Conservation (phyloP, 2,113 vertebrate genomes). For the Anhinga anhinga region DNA sequence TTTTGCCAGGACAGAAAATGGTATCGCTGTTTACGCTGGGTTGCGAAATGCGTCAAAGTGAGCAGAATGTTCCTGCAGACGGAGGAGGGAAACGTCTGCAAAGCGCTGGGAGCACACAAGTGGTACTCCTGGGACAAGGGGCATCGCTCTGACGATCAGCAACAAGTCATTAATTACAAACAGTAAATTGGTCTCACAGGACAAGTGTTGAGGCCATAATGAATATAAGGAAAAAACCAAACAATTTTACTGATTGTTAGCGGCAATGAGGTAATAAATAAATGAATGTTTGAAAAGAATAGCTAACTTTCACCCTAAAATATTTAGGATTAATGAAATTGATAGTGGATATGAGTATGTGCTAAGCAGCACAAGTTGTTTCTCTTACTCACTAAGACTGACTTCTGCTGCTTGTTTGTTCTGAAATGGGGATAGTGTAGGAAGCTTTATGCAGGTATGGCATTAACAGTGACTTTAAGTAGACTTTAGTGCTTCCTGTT, state of each 20-base stretch:
- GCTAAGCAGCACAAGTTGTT: background rate
- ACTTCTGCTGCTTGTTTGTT: background rate
- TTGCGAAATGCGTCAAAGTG: background rate
- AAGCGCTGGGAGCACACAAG: background rate
- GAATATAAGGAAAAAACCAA: background rate
- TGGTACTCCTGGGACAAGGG: background rate
- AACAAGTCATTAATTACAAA: background rate
- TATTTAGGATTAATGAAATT: background rate
- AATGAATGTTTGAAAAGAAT: background rate
- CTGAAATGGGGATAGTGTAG: background rate
- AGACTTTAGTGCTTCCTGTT: background rate
- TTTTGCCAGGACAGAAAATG: background rate
- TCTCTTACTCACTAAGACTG: background rate
- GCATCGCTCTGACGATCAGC: background rate
- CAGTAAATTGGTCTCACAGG: background rate
- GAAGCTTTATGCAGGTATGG: background rate
- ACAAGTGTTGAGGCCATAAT: background rate
- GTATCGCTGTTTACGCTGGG: background rate
- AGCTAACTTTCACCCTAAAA: background rate
- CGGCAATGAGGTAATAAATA: background rate
- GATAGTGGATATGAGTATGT: background rate
- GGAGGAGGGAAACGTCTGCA: background rate
- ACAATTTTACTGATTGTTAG: background rate
- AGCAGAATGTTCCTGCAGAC: background rate
- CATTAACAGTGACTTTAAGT: accelerated